Evolutionary conservation across 2,113 vertebrate species (phyloP).

Genomic region (Gila orcuttii): DNA sequence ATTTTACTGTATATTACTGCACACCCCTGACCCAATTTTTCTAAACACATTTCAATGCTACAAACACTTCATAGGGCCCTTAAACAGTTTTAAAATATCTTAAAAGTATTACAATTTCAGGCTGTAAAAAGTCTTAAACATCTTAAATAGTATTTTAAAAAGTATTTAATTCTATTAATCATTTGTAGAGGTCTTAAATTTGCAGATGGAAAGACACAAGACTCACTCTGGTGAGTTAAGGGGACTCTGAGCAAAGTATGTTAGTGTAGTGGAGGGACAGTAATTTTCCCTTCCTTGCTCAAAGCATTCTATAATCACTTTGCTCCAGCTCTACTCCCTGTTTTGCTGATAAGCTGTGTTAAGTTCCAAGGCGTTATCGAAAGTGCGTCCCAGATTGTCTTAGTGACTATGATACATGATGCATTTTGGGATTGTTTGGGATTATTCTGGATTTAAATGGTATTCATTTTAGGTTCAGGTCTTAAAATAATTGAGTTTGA

Average conservation of each 20-base stretch:
- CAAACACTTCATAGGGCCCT: background rate
- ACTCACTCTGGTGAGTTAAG: background rate
- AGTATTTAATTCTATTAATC: background rate
- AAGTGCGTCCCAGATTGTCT: background rate
- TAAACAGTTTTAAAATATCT: background rate
- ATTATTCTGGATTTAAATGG: background rate
- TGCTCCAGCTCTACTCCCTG: background rate
- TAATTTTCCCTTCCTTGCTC: background rate
- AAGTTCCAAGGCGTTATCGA: background rate
- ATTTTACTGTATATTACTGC: too few relatives aligned
- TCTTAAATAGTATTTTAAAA: background rate
- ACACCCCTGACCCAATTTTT: background rate
- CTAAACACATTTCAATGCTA: background rate
- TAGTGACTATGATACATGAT: background rate
- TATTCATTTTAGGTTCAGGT: background rate
- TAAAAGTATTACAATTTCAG: background rate
- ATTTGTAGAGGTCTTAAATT: background rate
- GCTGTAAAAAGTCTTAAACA: background rate
- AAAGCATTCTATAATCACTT: conserved; percentile 1
- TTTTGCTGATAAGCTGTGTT: conserved; percentile 3
- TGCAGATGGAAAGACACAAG: background rate
- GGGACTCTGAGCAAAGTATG: background rate
- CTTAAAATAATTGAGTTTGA: background rate
- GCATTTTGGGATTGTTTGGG: background rate
- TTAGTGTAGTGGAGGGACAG: background rate